Conservation (phyloP, 2,888 invertebrate genomes). For the Scelioninae gen. 1 region DNA sequence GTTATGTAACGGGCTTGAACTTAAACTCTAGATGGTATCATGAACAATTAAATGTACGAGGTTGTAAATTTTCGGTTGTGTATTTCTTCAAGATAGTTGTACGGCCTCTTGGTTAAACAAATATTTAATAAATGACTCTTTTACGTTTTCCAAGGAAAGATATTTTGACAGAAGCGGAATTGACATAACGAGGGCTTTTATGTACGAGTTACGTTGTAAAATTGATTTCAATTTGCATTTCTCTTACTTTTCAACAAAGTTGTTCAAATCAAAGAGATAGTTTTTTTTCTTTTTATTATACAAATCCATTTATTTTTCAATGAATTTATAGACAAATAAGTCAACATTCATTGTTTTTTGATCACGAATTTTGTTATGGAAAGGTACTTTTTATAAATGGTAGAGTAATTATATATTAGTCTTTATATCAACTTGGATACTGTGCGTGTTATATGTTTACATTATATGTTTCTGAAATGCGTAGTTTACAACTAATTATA, state of each 20-base stretch:
- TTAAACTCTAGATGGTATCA: constrained; percentile 29
- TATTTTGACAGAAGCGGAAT: constrained; percentile 39
- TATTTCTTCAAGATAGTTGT: constrained; percentile 27
- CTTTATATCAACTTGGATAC: too few species aligned
- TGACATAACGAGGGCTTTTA: constrained; percentile 28
- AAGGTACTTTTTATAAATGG: too few species aligned
- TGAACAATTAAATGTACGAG: constrained; percentile 39
- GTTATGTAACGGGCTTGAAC: constrained; percentile 19
- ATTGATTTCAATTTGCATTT: constrained; percentile 14
- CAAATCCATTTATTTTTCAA: not conserved
- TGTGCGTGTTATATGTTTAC: too few species aligned
- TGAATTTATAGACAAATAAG: too few species aligned
- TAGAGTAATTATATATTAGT: too few species aligned
- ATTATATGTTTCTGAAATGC: too few species aligned
- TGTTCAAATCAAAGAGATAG: constrained; percentile 4
- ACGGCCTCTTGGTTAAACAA: constrained; percentile 5
- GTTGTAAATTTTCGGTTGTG: constrained; percentile 31
- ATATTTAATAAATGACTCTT: constrained; percentile 15
- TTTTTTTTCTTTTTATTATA: not conserved
- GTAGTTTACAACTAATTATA: too few species aligned
- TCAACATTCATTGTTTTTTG: too few species aligned
- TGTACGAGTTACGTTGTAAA: constrained; percentile 1
- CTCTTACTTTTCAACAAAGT: constrained; percentile 10
- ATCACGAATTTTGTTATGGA: too few species aligned
- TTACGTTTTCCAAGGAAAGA: constrained; percentile 24